These are phyloP conservation scores for Popillia japonica DNA, from an alignment of 1,140 invertebrate genomes.

Conservation along the genomic window DNA sequence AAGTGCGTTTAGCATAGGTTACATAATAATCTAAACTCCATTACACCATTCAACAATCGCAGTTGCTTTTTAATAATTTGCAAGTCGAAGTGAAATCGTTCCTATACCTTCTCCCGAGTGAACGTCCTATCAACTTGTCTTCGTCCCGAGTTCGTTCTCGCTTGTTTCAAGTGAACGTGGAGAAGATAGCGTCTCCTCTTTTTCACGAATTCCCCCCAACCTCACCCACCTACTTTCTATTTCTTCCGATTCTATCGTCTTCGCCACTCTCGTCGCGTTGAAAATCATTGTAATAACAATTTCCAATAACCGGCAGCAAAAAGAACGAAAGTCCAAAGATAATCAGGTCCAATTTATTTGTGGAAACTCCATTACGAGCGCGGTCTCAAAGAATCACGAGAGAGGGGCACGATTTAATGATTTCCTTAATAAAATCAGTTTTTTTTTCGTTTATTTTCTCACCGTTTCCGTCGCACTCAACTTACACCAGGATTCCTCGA, in stretches of 20 bases:
- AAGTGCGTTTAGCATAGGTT: neutral
- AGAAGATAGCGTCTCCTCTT: neutral
- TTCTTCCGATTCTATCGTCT: neutral
- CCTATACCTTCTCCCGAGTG: neutral
- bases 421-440: slow-evolving; percentile 24
- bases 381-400: neutral
- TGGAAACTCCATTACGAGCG: slow-evolving; percentile 28
- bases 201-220: neutral
- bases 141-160: neutral
- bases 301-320: slow-evolving; percentile 11
- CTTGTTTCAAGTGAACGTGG: neutral
- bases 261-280: neutral
- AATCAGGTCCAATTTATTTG: slow-evolving; percentile 34
- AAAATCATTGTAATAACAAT: slow-evolving; percentile 7
- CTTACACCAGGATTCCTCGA: no score
- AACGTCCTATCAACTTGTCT: neutral
- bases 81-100: neutral
- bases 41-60: neutral
- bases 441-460: neutral
- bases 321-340: slow-evolving; percentile 9
- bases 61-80: slow-evolving; percentile 7
- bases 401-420: slow-evolving; percentile 8
- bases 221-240: no score
- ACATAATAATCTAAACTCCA: neutral
- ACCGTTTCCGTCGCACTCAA: neutral